Percentiles rank a stretch among this genome's conserved stretches.
phyloP scores from a whole-genome alignment of 2,113 vertebrate genomes.

The Passer montanus region DNA sequence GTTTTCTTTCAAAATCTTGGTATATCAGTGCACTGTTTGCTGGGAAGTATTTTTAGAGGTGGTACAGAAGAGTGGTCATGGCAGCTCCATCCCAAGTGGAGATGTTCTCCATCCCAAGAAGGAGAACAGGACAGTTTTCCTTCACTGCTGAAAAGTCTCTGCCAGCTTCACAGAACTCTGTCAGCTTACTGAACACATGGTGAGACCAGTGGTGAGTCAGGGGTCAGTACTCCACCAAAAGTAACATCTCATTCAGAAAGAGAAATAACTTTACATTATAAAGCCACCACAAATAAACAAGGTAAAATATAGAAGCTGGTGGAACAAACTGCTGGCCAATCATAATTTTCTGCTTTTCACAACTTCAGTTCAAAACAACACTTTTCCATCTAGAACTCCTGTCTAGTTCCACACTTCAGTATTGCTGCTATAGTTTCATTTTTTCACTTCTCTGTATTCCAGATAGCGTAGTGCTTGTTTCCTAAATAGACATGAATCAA shows the following conservation, averaged over 20 bases:
- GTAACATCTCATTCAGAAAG: neutral
- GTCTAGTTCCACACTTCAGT: neutral
- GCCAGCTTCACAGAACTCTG: neutral
- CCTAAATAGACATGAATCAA: neutral
- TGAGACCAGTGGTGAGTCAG: neutral
- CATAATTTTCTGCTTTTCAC: neutral
- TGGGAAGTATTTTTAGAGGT: neutral
- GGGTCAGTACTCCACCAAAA: neutral
- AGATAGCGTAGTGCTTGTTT: neutral
- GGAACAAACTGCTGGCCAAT: neutral
- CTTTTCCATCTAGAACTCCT: neutral
- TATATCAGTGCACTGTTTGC: neutral
- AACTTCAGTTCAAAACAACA: neutral
- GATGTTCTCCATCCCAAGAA: no score
- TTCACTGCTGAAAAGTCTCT: neutral
- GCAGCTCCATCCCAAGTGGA: neutral
- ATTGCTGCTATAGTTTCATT: neutral
- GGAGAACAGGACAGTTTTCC: neutral
- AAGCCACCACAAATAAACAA: neutral
- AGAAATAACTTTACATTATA: neutral
- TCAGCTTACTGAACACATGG: neutral
- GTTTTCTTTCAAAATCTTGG: neutral
- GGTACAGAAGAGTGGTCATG: neutral
- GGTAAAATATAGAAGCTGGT: neutral
- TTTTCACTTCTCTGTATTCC: neutral